These are phyloP conservation scores for Irena cyanogastra DNA, from an alignment of 2,113 vertebrate genomes.

Conservation along the genomic window DNA sequence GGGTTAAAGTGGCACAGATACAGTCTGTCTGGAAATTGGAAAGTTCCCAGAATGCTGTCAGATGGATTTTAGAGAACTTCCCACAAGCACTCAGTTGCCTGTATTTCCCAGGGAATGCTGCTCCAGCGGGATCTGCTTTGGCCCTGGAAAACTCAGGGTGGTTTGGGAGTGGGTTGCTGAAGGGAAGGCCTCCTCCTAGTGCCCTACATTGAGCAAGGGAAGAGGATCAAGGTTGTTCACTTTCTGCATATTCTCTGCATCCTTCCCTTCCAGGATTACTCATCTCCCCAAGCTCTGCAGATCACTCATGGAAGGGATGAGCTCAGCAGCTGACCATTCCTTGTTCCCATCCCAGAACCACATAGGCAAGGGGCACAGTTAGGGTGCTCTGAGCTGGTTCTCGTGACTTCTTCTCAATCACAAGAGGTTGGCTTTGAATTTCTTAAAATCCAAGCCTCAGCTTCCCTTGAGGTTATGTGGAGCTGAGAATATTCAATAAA, in stretches of 20 bases:
- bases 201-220: not conserved
- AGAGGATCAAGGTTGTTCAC: not conserved
- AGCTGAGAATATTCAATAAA: not conserved
- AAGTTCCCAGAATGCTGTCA: not conserved
- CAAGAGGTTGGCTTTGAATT: not conserved
- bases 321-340: not conserved
- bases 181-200: not conserved
- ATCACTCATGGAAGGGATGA: not conserved
- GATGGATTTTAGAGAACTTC: not conserved
- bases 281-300: not conserved
- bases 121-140: not conserved
- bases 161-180: not conserved
- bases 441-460: not conserved
- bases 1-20: not conserved
- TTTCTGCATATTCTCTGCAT: not conserved
- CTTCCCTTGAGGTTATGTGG: not conserved
- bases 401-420: not conserved
- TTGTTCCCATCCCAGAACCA: not conserved
- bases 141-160: not conserved
- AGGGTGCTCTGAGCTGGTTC: not conserved
- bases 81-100: not conserved
- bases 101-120: not conserved
- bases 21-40: not conserved
- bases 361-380: not conserved
- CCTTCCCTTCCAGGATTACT: not conserved